Percentiles rank a stretch among this genome's conserved stretches.
These are phyloP conservation scores for Morphnarchus princeps DNA, from an alignment of 2,113 vertebrate genomes.

Conservation along the genomic window DNA sequence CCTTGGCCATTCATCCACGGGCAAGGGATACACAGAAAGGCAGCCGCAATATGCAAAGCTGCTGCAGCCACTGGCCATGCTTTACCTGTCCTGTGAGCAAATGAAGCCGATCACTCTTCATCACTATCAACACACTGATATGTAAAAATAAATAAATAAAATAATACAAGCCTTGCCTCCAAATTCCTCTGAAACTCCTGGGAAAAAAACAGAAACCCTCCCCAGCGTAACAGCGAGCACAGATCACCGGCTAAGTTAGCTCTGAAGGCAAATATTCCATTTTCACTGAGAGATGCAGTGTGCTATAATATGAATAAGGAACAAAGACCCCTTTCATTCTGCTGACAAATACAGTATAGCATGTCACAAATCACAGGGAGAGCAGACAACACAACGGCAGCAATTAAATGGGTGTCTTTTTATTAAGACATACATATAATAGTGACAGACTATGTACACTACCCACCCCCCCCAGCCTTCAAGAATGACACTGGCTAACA, in stretches of 20 bases:
- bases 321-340: conserved; percentile 58
- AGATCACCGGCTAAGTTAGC: neutral
- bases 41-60: neutral
- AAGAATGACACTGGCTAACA: neutral
- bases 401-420: conserved; percentile 27
- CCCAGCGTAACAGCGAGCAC: neutral
- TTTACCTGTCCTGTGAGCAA: neutral
- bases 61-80: neutral
- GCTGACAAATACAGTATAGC: conserved; percentile 58
- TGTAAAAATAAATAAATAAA: neutral
- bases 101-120: neutral
- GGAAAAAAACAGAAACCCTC: neutral
- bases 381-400: conserved; percentile 21
- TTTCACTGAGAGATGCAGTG: neutral
- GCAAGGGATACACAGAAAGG: neutral
- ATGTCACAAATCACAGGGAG: conserved; percentile 51
- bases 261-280: conserved; percentile 21
- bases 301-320: neutral
- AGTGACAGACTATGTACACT: neutral
- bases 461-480: neutral
- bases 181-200: neutral
- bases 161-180: neutral
- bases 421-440: conserved; percentile 24
- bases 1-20: neutral
- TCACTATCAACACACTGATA: neutral